These are phyloP conservation scores for Athalia circularis DNA, from an alignment of 2,888 invertebrate species.

Conservation along the genomic window DNA sequence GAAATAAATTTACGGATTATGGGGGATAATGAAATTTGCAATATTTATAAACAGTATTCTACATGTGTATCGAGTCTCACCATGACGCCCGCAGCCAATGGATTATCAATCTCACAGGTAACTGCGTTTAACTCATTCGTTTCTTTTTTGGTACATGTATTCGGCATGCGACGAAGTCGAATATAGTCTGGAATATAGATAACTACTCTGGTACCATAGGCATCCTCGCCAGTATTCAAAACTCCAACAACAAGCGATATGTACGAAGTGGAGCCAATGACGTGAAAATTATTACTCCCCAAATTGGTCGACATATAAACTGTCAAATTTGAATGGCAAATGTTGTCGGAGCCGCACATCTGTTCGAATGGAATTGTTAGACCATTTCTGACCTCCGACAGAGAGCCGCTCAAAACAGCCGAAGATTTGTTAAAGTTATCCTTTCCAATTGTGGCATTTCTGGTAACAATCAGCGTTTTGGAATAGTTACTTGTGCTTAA, in stretches of 20 bases:
- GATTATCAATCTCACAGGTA: slow-evolving; percentile 67
- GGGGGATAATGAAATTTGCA: neutral
- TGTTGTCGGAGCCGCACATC: slow-evolving; percentile 65
- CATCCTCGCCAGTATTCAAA: slow-evolving; percentile 56
- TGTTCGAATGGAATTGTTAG: slow-evolving; percentile 63
- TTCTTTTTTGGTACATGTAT: slow-evolving; percentile 53
- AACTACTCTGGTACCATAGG: slow-evolving; percentile 54
- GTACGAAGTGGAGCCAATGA: slow-evolving; percentile 67
- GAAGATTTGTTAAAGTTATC: neutral
- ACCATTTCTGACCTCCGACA: slow-evolving; percentile 56
- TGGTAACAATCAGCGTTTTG: neutral
- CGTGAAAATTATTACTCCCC: slow-evolving; percentile 55
- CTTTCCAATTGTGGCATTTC: neutral
- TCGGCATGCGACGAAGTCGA: slow-evolving; percentile 50
- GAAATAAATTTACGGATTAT: slow-evolving; percentile 47
- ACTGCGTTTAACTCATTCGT: slow-evolving; percentile 57
- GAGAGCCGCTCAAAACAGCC: slow-evolving; percentile 56
- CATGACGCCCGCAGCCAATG: slow-evolving; percentile 56
- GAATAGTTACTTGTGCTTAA: neutral
- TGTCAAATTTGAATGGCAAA: slow-evolving; percentile 61
- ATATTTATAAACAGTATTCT: neutral
- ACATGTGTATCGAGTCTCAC: neutral
- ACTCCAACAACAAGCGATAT: slow-evolving; percentile 62
- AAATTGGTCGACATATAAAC: slow-evolving; percentile 52
- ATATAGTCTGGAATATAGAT: slow-evolving; percentile 53